A percentile compares a stretch with the other conserved stretches of the same genome.
These are phyloP conservation scores for Drosophila acutilabella DNA, from an alignment of 2,888 invertebrate species.

Conservation along the genomic window DNA sequence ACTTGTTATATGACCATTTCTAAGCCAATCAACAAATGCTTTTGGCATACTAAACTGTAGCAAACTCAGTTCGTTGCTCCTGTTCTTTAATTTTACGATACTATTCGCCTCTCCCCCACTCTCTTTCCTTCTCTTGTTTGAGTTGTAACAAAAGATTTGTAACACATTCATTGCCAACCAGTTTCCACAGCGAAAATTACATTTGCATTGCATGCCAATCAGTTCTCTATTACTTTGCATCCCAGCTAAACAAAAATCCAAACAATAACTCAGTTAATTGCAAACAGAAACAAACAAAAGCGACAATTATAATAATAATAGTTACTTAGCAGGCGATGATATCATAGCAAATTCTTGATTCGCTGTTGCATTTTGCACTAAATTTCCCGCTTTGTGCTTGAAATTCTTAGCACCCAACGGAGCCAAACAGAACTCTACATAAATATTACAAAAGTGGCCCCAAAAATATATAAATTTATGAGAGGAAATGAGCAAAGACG, in stretches of 20 bases:
- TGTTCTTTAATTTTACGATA: conserved; percentile 13
- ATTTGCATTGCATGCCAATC: conserved; percentile 49
- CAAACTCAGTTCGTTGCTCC: conserved; percentile 69
- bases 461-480: conserved; percentile 62
- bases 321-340: conserved; percentile 41
- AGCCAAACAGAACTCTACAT: conserved; percentile 39
- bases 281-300: conserved; percentile 24
- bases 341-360: conserved; percentile 45
- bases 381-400: conserved; percentile 9
- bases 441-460: conserved; percentile 65
- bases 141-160: not conserved
- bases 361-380: conserved; percentile 29
- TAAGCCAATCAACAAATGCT: conserved; percentile 38
- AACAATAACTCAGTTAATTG: conserved; percentile 65
- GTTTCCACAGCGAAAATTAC: conserved; percentile 27
- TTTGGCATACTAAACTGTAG: conserved; percentile 41
- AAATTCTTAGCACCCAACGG: conserved; percentile 61
- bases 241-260: conserved; percentile 32
- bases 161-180: conserved; percentile 42
- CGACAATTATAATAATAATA: conserved; percentile 23
- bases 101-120: not conserved
- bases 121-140: not conserved
- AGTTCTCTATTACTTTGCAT: conserved; percentile 44
- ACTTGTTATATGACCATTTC: conserved; percentile 53
- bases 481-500: conserved; percentile 55